A percentile compares a stretch with the other conserved stretches of the same genome.
phyloP scores from a whole-genome alignment of 2,113 vertebrate genomes.

The Panthera leo region DNA sequence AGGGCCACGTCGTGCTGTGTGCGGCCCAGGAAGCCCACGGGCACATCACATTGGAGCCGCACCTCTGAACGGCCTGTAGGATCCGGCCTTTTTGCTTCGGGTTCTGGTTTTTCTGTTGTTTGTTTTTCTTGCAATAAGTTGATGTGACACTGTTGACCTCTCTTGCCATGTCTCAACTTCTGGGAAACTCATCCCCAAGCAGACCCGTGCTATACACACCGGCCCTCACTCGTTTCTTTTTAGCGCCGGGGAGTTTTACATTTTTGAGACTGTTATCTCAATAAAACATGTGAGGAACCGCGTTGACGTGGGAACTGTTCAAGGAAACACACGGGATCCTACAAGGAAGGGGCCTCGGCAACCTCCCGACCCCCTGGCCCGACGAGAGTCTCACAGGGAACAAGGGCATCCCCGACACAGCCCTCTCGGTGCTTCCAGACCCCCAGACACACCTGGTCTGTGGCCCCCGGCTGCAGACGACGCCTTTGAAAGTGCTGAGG shows the following conservation, averaged over 20 bases:
- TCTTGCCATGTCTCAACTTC: background rate
- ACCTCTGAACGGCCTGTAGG: background rate
- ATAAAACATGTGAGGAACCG: background rate
- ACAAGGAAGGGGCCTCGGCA: background rate
- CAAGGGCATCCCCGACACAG: rapidly evolving
- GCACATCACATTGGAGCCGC: background rate
- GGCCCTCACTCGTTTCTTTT: background rate
- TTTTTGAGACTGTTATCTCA: background rate
- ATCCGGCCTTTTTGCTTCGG: no score
- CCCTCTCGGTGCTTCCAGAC: background rate
- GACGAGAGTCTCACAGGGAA: rapidly evolving
- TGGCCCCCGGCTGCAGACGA: background rate
- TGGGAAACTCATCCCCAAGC: background rate
- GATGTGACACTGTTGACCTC: rapidly evolving
- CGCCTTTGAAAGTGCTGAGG: rapidly evolving
- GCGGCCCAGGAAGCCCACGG: no score
- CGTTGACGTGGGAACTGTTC: rapidly evolving
- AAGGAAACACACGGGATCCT: background rate
- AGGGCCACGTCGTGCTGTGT: rapidly evolving
- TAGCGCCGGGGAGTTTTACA: background rate
- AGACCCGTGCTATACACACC: rapidly evolving
- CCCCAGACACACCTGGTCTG: rapidly evolving
- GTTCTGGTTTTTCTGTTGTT: background rate
- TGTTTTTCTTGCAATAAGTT: no score
- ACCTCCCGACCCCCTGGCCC: no score